Conservation (phyloP, 2,797 vertebrate species). For the Zalophus californianus region DNA sequence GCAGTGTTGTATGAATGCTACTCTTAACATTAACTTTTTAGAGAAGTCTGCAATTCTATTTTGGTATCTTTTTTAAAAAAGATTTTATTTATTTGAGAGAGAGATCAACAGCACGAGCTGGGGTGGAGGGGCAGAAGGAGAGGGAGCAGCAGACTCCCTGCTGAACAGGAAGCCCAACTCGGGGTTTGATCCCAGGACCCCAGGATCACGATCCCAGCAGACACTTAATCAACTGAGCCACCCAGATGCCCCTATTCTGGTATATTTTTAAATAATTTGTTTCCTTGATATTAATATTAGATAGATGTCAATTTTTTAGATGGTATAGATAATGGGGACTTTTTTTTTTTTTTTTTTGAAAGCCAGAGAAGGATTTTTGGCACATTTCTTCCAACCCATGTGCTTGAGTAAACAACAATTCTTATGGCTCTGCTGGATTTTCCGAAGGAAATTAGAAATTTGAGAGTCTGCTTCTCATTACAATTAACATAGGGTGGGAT, state of each 20-base stretch:
- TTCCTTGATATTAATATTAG: slow-evolving; percentile 48
- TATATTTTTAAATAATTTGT: not conserved
- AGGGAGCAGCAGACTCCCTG: not conserved
- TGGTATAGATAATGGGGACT: not conserved
- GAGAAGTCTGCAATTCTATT: not conserved
- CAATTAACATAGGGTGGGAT: slow-evolving; percentile 25
- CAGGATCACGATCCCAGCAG: not conserved
- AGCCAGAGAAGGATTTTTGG: slow-evolving; percentile 17
- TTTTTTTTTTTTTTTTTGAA: slow-evolving; percentile 27
- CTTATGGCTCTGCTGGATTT: not conserved
- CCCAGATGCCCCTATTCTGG: not conserved
- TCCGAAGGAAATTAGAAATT: slow-evolving; percentile 20
- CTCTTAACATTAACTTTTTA: not conserved
- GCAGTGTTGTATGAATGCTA: not conserved
- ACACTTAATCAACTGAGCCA: not conserved
- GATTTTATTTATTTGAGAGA: not conserved
- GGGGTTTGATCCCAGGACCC: not conserved
- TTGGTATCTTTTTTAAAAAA: not conserved
- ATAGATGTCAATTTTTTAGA: slow-evolving; percentile 24
- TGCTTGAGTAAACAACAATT: slow-evolving; percentile 16
- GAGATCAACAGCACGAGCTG: no score
- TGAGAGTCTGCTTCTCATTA: slow-evolving; percentile 44
- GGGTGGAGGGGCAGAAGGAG: no score
- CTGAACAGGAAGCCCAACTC: not conserved
- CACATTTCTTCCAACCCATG: not conserved